A percentile compares a stretch with the other conserved stretches of the same genome.
Evolutionary conservation across 2,888 invertebrate genomes (phyloP).

Genomic region (Hyposoter dolosus): DNA sequence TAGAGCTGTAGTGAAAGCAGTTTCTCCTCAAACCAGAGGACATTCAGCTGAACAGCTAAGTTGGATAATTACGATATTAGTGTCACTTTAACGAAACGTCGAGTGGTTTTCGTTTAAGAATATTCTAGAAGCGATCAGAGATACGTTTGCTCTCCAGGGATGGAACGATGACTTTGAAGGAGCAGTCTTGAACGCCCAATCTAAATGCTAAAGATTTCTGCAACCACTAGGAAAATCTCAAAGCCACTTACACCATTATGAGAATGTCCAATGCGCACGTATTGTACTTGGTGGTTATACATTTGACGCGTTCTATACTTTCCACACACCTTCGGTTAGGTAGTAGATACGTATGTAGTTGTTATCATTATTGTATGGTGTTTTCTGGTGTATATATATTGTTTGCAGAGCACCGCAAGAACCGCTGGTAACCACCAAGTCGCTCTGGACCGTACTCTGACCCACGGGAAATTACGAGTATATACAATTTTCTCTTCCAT

Average conservation of each 20-base stretch:
- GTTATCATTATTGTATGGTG: background rate
- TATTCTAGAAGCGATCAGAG: background rate
- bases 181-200: background rate
- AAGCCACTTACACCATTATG: background rate
- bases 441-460: conserved; percentile 22
- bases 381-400: conserved; percentile 8
- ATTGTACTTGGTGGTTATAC: background rate
- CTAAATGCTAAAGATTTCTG: background rate
- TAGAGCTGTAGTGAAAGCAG: too few species aligned
- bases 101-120: background rate
- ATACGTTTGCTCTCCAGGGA: background rate
- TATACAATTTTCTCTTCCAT: conserved; percentile 27
- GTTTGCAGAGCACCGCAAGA: conserved; percentile 25
- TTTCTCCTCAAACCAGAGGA: too few species aligned
- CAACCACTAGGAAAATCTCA: background rate
- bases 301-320: background rate
- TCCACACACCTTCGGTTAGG: background rate
- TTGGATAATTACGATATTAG: background rate
- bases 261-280: background rate
- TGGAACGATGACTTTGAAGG: background rate
- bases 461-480: conserved; percentile 67
- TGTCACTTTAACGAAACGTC: background rate
- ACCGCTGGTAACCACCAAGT: conserved; percentile 40
- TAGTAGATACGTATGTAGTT: background rate
- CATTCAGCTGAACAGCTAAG: background rate